Evolutionary conservation across 2,113 vertebrate species (phyloP).

Genomic region (Epinephelus fuscoguttatus): DNA sequence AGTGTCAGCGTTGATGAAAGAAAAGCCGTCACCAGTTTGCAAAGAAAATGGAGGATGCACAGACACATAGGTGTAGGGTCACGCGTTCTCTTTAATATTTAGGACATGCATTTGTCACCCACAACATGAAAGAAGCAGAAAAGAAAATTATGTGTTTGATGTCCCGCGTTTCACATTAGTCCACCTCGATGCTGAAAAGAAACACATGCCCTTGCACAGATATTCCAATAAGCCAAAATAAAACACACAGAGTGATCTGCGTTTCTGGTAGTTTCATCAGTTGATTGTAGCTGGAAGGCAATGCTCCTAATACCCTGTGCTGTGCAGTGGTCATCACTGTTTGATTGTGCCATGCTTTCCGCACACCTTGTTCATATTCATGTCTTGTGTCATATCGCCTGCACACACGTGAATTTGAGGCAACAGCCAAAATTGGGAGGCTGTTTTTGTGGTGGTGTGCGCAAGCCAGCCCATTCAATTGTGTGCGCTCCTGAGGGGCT

Average conservation of each 20-base stretch:
- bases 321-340: background rate
- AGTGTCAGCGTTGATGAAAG: constrained; percentile 6
- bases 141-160: no score
- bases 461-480: background rate
- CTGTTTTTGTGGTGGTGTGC: background rate
- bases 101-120: no score
- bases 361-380: background rate
- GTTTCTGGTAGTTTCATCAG: background rate
- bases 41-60: background rate
- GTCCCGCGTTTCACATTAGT: no score
- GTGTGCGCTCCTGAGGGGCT: background rate
- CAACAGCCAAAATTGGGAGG: background rate
- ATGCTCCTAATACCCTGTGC: background rate
- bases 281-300: background rate
- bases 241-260: background rate
- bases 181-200: no score
- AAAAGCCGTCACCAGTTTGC: background rate
- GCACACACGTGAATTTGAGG: background rate
- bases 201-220: no score
- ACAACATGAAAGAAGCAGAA: no score
- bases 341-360: background rate
- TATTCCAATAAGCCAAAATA: background rate
- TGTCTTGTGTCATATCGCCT: background rate
- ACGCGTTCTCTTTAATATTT: no score
- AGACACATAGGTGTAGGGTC: no score